Base-by-base conservation (phyloP, 1,140 invertebrate genomes). In the Hormaphis cornu region DNA sequence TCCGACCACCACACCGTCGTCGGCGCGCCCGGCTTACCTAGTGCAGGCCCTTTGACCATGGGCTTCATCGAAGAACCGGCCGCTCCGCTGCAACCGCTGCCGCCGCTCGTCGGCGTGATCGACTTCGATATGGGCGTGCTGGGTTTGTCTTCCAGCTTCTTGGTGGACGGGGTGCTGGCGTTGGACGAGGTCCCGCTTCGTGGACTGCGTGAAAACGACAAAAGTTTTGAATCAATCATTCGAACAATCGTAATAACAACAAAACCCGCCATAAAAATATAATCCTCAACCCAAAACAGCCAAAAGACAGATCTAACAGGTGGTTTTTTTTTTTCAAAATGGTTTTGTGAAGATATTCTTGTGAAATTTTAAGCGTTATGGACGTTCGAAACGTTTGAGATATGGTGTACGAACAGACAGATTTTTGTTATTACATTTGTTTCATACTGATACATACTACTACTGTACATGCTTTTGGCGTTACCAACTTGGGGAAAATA, bases 81-180 rank as follows among this genome's bases (percentile, higher is more conserved):
- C 71, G 79, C 79, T 69, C 71, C 71, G 74, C 75, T 76, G 14
- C 77, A 75, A 63, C 74, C 76, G 16, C 75, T 75, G 74, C 87
- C 85, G 3, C 84, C 85, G 30, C 84, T 86, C 1, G 91, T 93
- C 1, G 91, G 91, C 10, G 91, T 94, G 33, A 90, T 87, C 4
- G 90, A 87, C 80, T 94, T 95, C 0, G 89, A 90, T 71, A 93
- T 92, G 1, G 91, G 91, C 12, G 91, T 94, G 30, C 87, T 86
- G 3, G 91, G 89, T 79, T 95, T 93, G 71, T 90, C 86, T 50
- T 83, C 81, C 78, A 88, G 80, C 75, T 89, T 89, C 76, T 89
- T 89, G 30, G 87, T 86, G 30, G 88, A 89, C 0, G 88, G 88
- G 40, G 85, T 87, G 69, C 87, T 89, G 0, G 87, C 88, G 75